Evolutionary conservation across 2,888 invertebrate species (phyloP), one percentile per base, ranked within the genome.

Genomic region (Cephus sareptanus): DNA sequence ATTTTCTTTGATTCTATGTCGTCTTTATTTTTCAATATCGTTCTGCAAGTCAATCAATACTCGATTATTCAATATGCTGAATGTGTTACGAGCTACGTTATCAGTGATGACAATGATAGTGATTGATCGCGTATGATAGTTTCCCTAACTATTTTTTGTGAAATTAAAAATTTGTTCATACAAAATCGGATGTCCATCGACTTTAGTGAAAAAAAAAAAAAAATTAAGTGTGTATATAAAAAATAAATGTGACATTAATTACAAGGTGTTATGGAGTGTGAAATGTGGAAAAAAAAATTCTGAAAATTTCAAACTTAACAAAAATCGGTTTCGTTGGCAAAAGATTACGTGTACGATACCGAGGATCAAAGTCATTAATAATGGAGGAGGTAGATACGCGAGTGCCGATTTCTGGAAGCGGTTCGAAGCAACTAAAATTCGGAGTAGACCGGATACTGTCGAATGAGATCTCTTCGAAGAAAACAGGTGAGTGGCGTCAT

Each of bases 381-480:
- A 87, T 85, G 85, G 83, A 80, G 56, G 82, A 82, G 74, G 69
- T 76, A 33, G 79, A 79, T 74, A 84, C 82, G 11, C 77, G 79
- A 31, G 79, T 84, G 74, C 78, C 77, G 34, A 79, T 82, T 75
- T 79, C 78, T 30, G 76, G 80, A n/a, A 83, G 80, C 56, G 81
- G 77, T 76, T 84, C 87, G 37, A 87, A 83, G 75, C 80, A 85
- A 71, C 82, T 91, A 4, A 95, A 95, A 92, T 96, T 96, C 88
- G 95, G 96, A 86, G 94, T 96, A 81, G 95, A 96, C 86, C 93
- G 95, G 87, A 94, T 96, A 83, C 89, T 96, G 78, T 94, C 94
- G 23, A 93, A 92, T 78, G 93, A 93, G 35, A 86, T 87, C 69
- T 83, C 80, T 11, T 76, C 89, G 15, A 85, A 77, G 73, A 86